Base-by-base conservation (phyloP, 2,888 invertebrate species). In the Ditula angustiorana region DNA sequence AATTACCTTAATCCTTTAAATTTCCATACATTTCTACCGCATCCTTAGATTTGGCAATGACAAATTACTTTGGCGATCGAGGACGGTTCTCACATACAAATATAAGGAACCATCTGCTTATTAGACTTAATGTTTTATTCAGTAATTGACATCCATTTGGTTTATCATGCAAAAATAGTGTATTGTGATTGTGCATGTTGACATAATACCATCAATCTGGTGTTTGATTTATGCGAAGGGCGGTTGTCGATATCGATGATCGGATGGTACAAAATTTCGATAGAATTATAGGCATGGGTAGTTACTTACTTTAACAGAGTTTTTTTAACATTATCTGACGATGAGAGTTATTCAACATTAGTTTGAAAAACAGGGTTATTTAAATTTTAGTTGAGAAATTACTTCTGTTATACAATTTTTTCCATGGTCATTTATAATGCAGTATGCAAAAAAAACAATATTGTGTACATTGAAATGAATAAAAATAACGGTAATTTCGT, bases 131-230 rank as follows among this genome's bases (percentile, higher is more conserved):
- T 87, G 87, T 83, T 85, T 85, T 86, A 90, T 90, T 85, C 88
- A 89, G 77, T 88, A 86, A 90, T 88, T 88, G 88, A 86, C 84
- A 78, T 80, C 82, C 78, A 83, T 84, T 83, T 82, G 80, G 75
- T 86, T 88, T 91, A 82, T 92, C 79, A 92, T 92, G 92, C 87
- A 87, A 92, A 92, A 80, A 79, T 69, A 75, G 72, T 67, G 77
- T 74, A 84, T 88, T 90, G 80, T 85, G 83, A 85, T 88, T 85
- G 88, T 85, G 81, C 76, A 87, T 90, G 91, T 91, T 92, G 92
- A 90, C 90, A 92, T 92, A 92, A 92, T 91, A 91, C 88, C 87
- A 91, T 90, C 91, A 89, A 90, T 91, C 86, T 84, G 80, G 73
- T 81, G 84, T 83, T 86, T 89, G 88, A 90, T 89, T 88, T 90